A percentile compares a stretch with the other conserved stretches of the same genome.
Conservation (phyloP, 2,113 vertebrate species). For the Edolisoma coerulescens region DNA sequence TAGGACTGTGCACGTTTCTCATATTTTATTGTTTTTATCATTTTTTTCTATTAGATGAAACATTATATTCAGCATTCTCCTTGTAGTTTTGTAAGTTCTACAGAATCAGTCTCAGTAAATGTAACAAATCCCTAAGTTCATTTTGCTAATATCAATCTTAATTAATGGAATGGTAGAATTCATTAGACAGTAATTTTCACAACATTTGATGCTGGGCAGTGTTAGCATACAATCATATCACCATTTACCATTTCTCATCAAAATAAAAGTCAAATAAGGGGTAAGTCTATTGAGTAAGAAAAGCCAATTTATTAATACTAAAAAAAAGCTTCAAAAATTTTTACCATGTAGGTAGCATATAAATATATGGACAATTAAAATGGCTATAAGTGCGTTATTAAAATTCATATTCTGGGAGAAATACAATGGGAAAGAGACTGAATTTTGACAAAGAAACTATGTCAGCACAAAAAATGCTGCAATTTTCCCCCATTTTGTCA, state of each 20-base stretch:
- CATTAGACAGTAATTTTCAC: background rate
- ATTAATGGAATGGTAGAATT: background rate
- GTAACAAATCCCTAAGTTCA: background rate
- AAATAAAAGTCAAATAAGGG: background rate
- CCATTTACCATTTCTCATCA: background rate
- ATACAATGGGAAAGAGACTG: background rate
- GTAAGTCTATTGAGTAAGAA: background rate
- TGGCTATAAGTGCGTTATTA: background rate
- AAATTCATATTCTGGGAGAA: background rate
- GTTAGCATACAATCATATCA: background rate
- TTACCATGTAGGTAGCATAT: background rate
- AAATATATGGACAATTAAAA: background rate
- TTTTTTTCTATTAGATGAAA: background rate
- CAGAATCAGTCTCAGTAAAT: background rate
- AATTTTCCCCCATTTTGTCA: background rate
- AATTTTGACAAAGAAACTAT: background rate
- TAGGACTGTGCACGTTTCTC: background rate
- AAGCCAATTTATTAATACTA: background rate
- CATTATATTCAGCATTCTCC: background rate
- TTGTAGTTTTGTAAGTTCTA: background rate
- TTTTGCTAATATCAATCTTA: background rate
- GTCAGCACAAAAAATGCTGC: background rate
- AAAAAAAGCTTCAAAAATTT: background rate
- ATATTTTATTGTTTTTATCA: background rate
- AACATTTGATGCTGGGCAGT: background rate